Percentiles rank a stretch among this genome's conserved stretches.
These are phyloP conservation scores for Forbesichthys agassizii DNA, from an alignment of 2,113 vertebrate species.

Conservation along the genomic window DNA sequence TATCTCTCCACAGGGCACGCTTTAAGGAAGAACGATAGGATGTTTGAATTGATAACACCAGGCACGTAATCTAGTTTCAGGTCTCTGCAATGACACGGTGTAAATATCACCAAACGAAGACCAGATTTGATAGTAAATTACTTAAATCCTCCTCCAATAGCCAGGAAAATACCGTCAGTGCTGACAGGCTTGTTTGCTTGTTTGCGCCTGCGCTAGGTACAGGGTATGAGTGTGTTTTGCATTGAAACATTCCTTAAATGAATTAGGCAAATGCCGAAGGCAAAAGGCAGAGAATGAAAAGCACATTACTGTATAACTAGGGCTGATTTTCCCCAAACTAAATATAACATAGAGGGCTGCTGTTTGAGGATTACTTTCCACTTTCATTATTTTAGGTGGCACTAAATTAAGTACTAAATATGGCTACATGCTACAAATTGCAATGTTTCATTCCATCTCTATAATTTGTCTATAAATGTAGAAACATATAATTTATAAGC, in stretches of 20 bases:
- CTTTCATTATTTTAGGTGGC: background rate
- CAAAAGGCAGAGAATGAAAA: slow-evolving; percentile 67
- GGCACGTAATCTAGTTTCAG: slow-evolving; percentile 53
- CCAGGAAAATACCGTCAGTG: slow-evolving; percentile 46
- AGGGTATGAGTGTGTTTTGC: slow-evolving; percentile 46
- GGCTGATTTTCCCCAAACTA: slow-evolving; percentile 54
- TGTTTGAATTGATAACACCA: slow-evolving; percentile 52
- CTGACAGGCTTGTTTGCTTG: slow-evolving; percentile 27
- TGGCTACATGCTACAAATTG: slow-evolving; percentile 4
- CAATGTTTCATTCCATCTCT: slow-evolving; percentile 3
- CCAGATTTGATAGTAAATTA: slow-evolving; percentile 44
- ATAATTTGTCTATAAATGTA: slow-evolving; percentile 19
- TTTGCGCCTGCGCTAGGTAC: slow-evolving; percentile 5
- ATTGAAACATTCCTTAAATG: slow-evolving; percentile 65
- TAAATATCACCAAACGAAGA: slow-evolving; percentile 58
- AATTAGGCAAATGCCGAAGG: slow-evolving; percentile 55
- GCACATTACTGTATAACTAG: slow-evolving; percentile 57
- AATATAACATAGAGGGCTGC: slow-evolving; percentile 56
- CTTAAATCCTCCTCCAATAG: slow-evolving; percentile 35
- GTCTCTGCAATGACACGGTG: slow-evolving; percentile 39
- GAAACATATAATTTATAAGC: background rate
- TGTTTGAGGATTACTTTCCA: slow-evolving; percentile 38
- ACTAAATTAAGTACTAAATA: background rate
- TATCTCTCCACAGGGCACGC: slow-evolving; percentile 11
- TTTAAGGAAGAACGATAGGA: slow-evolving; percentile 39